Conservation (phyloP, 2,888 invertebrate species). For the Aspidapion aeneum region DNA sequence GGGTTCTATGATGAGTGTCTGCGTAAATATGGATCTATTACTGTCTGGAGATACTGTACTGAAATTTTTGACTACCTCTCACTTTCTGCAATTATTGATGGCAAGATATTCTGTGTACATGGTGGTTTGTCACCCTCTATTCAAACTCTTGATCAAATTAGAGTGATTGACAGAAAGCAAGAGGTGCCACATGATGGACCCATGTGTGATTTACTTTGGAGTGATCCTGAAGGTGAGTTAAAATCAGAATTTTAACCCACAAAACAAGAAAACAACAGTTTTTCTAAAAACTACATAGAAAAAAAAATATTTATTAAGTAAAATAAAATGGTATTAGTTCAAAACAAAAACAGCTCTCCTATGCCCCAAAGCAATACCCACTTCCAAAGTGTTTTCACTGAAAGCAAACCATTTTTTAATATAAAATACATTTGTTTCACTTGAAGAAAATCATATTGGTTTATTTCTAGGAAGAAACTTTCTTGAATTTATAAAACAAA, state of each 20-base stretch:
- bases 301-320: no score
- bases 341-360: no score
- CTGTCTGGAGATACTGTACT: slow-evolving; percentile 99
- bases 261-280: no score
- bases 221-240: slow-evolving; percentile 90
- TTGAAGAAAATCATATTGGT: no score
- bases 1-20: slow-evolving; percentile 99
- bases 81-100: slow-evolving; percentile 95
- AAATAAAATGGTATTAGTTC: slow-evolving; percentile 16
- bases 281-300: no score
- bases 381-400: no score
- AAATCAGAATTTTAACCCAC: no score
- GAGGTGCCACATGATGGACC: slow-evolving; percentile 98
- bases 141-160: slow-evolving; percentile 96
- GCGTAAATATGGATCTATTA: slow-evolving; percentile 96
- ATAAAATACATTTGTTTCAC: no score
- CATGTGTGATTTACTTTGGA: slow-evolving; percentile 99
- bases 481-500: no score
- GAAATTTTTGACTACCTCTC: slow-evolving; percentile 99
- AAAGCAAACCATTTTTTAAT: no score
- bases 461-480: no score
- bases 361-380: no score
- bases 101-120: slow-evolving; percentile 89
- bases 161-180: slow-evolving; percentile 98
- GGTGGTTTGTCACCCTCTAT: slow-evolving; percentile 98